Conservation (phyloP, 2,113 vertebrate species). For the Cricetomys ansorgei region DNA sequence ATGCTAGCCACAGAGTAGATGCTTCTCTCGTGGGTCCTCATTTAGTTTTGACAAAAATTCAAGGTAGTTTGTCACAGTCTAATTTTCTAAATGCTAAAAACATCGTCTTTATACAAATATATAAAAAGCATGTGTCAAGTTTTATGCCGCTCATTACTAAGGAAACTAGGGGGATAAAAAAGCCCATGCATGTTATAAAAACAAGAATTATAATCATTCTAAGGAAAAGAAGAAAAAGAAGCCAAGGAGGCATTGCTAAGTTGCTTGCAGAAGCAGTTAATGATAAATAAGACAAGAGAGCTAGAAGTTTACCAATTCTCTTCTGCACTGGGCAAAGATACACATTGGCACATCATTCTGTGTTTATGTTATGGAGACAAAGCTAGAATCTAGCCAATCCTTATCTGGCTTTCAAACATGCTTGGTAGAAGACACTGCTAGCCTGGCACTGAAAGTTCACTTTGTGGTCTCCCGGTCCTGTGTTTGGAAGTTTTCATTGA, state of each 20-base stretch:
- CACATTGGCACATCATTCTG: not conserved
- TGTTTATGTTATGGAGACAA: not conserved
- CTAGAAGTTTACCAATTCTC: not conserved
- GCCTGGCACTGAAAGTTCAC: not conserved
- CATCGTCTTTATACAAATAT: conserved; percentile 49
- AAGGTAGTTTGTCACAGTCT: not conserved
- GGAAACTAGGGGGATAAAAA: conserved; percentile 36
- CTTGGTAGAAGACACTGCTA: not conserved
- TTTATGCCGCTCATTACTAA: conserved; percentile 63
- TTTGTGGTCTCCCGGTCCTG: not conserved
- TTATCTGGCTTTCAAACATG: not conserved
- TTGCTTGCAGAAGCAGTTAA: conserved; percentile 12
- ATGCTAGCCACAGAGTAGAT: not conserved
- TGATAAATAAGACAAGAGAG: not conserved
- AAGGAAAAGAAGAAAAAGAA: not conserved
- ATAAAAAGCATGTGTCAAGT: conserved; percentile 33
- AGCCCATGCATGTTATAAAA: conserved; percentile 22
- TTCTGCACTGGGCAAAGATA: not conserved
- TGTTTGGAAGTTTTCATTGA: not conserved
- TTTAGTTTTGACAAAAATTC: not conserved
- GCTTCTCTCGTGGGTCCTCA: not conserved
- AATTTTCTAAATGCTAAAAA: conserved; percentile 67
- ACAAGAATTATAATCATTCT: not conserved
- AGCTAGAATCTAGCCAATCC: not conserved
- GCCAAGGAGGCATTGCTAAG: not conserved